A percentile compares a stretch with the other conserved stretches of the same genome.
These are phyloP conservation scores for Crotalus tigris DNA, from an alignment of 2,113 vertebrate species.

Conservation along the genomic window DNA sequence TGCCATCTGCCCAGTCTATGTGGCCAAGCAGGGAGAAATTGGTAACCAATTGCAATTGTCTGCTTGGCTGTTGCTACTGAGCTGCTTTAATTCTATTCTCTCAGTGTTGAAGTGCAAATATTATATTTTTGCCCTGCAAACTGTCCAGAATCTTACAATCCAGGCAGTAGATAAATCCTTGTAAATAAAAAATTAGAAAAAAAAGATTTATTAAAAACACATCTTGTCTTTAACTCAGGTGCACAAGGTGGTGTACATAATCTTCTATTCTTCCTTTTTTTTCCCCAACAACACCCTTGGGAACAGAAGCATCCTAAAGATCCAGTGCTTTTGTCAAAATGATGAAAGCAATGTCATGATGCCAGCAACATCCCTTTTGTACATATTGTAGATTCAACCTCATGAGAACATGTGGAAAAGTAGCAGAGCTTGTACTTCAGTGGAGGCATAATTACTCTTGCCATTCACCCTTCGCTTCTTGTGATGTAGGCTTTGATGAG, in stretches of 20 bases:
- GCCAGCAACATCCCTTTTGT: no score
- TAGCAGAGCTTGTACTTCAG: background rate
- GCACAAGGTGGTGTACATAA: background rate
- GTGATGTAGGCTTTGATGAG: background rate
- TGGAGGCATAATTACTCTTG: background rate
- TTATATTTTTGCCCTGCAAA: background rate
- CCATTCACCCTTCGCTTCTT: no score
- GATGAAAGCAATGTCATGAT: no score
- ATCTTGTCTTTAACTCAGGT: background rate
- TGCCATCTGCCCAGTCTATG: background rate
- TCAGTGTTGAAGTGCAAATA: background rate
- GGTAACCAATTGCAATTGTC: background rate
- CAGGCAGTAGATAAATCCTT: background rate
- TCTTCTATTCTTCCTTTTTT: background rate
- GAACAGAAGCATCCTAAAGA: background rate
- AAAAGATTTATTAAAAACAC: background rate
- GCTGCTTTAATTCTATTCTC: background rate
- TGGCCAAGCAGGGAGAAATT: background rate
- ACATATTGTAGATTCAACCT: background rate
- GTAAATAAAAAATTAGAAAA: background rate
- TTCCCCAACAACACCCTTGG: background rate
- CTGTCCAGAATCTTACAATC: background rate
- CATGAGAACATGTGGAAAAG: background rate
- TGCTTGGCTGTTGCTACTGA: background rate
- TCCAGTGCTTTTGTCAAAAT: no score